Conservation (phyloP, 2,797 vertebrate species). For the Buphagus erythrorhynchus region DNA sequence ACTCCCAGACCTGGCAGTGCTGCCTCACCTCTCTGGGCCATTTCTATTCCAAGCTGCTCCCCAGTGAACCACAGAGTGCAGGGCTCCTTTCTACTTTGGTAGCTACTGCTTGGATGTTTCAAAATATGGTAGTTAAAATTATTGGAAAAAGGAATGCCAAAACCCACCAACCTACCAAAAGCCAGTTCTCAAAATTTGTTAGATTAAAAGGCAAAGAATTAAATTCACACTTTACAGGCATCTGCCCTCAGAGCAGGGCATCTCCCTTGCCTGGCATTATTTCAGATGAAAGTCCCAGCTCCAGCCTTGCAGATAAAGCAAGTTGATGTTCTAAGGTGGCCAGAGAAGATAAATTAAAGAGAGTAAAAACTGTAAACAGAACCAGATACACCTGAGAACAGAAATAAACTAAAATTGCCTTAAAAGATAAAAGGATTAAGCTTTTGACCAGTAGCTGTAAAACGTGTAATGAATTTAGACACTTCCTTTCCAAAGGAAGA, state of each 20-base stretch:
- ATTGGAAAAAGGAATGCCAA: not conserved
- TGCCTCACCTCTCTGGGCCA: not conserved
- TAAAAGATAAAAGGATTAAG: constrained; percentile 23
- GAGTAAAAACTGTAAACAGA: not conserved
- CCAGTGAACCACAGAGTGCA: not conserved
- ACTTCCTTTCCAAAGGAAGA: not conserved
- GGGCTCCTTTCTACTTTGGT: not conserved
- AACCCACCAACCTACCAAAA: not conserved
- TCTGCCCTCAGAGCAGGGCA: not conserved
- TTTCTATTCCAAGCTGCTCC: not conserved
- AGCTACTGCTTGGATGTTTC: not conserved
- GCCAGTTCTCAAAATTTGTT: not conserved
- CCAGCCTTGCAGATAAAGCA: not conserved
- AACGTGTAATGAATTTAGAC: not conserved
- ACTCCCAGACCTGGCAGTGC: not conserved
- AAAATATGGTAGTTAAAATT: not conserved
- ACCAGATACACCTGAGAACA: constrained; percentile 4
- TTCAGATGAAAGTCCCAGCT: not conserved
- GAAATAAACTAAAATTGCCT: not conserved
- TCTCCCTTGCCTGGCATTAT: not conserved
- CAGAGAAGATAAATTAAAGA: not conserved
- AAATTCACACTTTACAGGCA: not conserved
- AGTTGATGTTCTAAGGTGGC: not conserved
- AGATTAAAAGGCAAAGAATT: not conserved
- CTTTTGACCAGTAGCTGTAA: constrained; percentile 26